phyloP scores from a whole-genome alignment of 2,797 vertebrate genomes.

The Pantherophis alleghaniensis region DNA sequence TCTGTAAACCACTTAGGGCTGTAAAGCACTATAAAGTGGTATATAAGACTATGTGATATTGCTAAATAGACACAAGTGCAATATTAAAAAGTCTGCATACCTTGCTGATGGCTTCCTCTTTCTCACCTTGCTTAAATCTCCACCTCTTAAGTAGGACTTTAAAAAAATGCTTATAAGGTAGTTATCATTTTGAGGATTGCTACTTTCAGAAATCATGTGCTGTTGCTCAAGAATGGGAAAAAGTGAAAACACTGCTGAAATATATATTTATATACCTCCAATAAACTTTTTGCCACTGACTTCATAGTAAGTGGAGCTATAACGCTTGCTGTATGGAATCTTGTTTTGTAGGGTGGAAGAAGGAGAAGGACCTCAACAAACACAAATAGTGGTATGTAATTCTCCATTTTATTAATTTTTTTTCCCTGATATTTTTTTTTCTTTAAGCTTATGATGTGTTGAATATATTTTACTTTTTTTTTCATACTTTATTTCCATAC shows the following conservation, averaged over 20 bases:
- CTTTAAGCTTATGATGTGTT: slow-evolving; percentile 29
- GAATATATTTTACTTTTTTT: slow-evolving; percentile 18
- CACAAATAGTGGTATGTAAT: slow-evolving; percentile 72
- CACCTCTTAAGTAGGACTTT: slow-evolving; percentile 11
- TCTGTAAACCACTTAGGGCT: not conserved
- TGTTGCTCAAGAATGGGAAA: slow-evolving; percentile 39
- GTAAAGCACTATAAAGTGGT: not conserved
- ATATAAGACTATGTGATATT: not conserved
- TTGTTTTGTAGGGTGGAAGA: slow-evolving; percentile 72
- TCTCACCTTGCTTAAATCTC: slow-evolving; percentile 7
- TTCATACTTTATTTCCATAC: not conserved
- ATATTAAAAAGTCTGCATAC: not conserved
- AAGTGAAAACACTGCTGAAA: slow-evolving; percentile 53
- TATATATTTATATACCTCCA: slow-evolving; percentile 43
- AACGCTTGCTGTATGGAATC: slow-evolving; percentile 71
- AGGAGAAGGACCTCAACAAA: slow-evolving; percentile 71
- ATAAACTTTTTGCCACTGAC: slow-evolving; percentile 62
- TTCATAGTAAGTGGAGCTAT: slow-evolving; percentile 68
- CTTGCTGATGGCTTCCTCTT: slow-evolving; percentile 42
- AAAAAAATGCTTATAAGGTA: not conserved
- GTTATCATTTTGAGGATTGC: not conserved
- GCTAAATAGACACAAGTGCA: not conserved
- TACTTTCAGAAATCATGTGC: not conserved
- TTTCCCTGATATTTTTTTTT: slow-evolving; percentile 31
- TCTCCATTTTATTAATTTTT: slow-evolving; percentile 46